Base-by-base conservation (phyloP, 2,888 invertebrate genomes). In the Chrysolina americana region DNA sequence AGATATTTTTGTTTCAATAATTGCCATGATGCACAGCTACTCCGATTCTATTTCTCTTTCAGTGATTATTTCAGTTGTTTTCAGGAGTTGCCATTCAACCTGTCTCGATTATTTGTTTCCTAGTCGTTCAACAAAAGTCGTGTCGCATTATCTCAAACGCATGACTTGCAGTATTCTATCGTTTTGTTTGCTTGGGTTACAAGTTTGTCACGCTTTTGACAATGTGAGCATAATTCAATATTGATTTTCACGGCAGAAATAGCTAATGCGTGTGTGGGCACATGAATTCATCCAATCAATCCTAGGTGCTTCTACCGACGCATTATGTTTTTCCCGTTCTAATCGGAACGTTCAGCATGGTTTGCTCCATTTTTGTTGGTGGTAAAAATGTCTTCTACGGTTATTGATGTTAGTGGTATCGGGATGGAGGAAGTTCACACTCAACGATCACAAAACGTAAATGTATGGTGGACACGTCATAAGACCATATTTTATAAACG, bases 251-350 rank as follows among this genome's bases (percentile, higher is more conserved):
- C 19, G 19, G 5, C 53, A 53, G 19, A 23, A 53, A 53, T 53
- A 53, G 53, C 53, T 21, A 53, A 53, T 21, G 53, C 53, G 53
- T 53, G 53, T 23, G 53, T 53, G 21, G 53, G 21, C 53, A 53
- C 21, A 53, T 53, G 53, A 53, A 53, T 21, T 53, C 13, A 53
- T 21, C 53, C 21, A 53, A 23, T 53, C 3, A 21, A 21, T 53
- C 23, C 19, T 21, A 13, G 13, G 21, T 17, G 53, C 11, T 53
- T 53, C 53, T 53, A 19, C 53, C 19, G 15, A 4, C 53, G 53
- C 21, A 53, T 48, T 6, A 36, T 3, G 36, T 36, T 53, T 53
- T 53, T 13, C 11, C 21, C 53, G 19, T 17, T 53, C 19, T 19
- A 53, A 19, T 21, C 17, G n/a, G 10, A 48, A 48, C 2, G 17